These are phyloP conservation scores for Oreochromis spilurus DNA, from an alignment of 2,113 vertebrate species.

Conservation along the genomic window DNA sequence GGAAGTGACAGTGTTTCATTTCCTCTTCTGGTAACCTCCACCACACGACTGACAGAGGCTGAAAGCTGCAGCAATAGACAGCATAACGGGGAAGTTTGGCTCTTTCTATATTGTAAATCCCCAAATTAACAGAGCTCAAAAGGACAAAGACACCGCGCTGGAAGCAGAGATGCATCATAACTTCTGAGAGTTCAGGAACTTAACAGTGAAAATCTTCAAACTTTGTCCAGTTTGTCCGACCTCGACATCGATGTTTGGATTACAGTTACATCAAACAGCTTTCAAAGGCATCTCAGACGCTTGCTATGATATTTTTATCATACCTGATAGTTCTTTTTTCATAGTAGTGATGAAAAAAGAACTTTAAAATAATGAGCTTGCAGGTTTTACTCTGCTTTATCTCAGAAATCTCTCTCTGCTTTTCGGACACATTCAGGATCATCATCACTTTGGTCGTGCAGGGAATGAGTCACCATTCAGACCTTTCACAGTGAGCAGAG, in stretches of 20 bases:
- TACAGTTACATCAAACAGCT: neutral
- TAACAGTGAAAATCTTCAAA: neutral
- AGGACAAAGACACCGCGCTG: neutral
- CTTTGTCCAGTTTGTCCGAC: neutral
- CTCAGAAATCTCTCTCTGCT: neutral
- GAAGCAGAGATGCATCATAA: neutral
- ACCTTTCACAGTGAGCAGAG: neutral
- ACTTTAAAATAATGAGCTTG: neutral
- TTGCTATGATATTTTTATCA: neutral
- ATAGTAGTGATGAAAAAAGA: neutral
- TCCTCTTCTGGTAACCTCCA: neutral
- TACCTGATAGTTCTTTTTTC: neutral
- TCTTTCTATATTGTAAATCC: neutral
- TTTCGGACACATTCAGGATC: neutral
- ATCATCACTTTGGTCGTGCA: neutral
- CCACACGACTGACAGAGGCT: neutral
- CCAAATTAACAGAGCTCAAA: neutral
- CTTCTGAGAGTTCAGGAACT: neutral
- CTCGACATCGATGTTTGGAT: rapidly evolving
- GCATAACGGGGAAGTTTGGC: neutral
- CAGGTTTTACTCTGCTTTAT: rapidly evolving
- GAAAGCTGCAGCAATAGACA: neutral
- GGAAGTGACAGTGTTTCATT: neutral
- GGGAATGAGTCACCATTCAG: neutral
- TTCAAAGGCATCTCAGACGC: neutral